Conservation (phyloP, 1,140 invertebrate genomes). For the Drosophila mayri region DNA sequence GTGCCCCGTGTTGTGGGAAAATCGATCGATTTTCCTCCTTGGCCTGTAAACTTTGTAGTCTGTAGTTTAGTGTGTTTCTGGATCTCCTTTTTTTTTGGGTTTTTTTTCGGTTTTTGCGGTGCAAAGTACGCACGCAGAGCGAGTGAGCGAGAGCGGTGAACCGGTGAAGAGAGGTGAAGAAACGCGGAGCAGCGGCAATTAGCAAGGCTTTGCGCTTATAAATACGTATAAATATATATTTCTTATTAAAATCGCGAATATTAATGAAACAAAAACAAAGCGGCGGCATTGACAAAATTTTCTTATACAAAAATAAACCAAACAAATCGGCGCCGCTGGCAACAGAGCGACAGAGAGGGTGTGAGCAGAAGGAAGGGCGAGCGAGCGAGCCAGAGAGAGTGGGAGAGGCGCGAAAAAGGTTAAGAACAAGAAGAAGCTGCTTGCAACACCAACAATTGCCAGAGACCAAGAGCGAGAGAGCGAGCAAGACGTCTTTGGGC, state of each 20-base stretch:
- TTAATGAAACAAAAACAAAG: constrained; percentile 57
- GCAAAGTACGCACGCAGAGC: constrained; percentile 29
- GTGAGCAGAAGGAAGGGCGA: neutral
- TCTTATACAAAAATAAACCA: constrained; percentile 70
- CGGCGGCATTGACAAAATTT: constrained; percentile 56
- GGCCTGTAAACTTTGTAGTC: constrained; percentile 16
- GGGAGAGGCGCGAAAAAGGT: constrained; percentile 36
- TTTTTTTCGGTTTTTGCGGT: constrained; percentile 22
- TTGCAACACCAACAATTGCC: constrained; percentile 7
- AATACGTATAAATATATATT: constrained; percentile 37
- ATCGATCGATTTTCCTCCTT: constrained; percentile 37
- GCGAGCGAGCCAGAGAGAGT: constrained; percentile 8
- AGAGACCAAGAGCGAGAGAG: constrained; percentile 9
- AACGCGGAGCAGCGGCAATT: constrained; percentile 15
- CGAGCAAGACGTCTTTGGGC: constrained; percentile 19
- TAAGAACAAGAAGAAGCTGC: constrained; percentile 17
- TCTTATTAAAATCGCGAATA: constrained; percentile 65
- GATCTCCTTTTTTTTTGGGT: neutral
- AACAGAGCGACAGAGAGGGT: constrained; percentile 56
- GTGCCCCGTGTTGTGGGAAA: constrained; percentile 32
- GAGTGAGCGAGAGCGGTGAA: constrained; percentile 22
- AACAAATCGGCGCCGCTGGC: constrained; percentile 74
- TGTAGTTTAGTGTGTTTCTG: constrained; percentile 12
- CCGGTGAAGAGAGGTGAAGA: constrained; percentile 18
- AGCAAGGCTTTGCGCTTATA: constrained; percentile 32